Base-by-base conservation (phyloP, 2,888 invertebrate species). In the Liopterus haemorrhoidalis region DNA sequence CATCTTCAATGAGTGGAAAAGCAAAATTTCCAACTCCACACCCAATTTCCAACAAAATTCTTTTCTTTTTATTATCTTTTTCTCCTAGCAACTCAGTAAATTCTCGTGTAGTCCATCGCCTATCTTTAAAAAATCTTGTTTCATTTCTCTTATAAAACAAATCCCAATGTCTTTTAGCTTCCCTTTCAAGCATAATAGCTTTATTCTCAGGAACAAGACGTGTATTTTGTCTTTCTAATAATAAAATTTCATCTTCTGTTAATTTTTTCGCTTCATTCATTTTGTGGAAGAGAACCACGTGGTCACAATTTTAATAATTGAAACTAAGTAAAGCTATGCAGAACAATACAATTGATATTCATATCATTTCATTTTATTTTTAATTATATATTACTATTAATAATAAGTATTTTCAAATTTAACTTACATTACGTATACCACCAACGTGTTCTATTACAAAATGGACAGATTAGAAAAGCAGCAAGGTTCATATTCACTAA, bases 21-120 rank as follows among this genome's bases (percentile, higher is more conserved):
- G 97, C 74, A 65, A 97, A 86, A 70, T 99, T 99, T 0, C 99
- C 99, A 5, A 95, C 96, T 2, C 99, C 97, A 65, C 95, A 95
- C 0, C 95, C 95, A 4, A 93, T 78, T 70, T 96, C 95, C 14
- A 90, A 68, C 38, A 88, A 71, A 8, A 68, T 65, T 46, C 60
- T 63, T 40, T 54, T 48, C 56, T 73, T 71, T 2, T 72, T 70
- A 28, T 69, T 68, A 62, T 76, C 54, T 65, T 70, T 63, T 42
- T 70, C 72, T 43, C 71, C 70, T 45, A 82, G 70, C 11, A 95
- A 70, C 62, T 92, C 91, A 56, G 81, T 71, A 70, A 99, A 95
- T 72, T 99, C 99, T 60, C 92, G 75, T 49, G 85, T 87, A 1
- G 94, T 96, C 99, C 99, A 97, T 63, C 93, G 92, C 11, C 96